Evolutionary conservation across 2,113 vertebrate species (phyloP), one percentile per base, ranked within the genome.

Genomic region (Percopsis transmontana): DNA sequence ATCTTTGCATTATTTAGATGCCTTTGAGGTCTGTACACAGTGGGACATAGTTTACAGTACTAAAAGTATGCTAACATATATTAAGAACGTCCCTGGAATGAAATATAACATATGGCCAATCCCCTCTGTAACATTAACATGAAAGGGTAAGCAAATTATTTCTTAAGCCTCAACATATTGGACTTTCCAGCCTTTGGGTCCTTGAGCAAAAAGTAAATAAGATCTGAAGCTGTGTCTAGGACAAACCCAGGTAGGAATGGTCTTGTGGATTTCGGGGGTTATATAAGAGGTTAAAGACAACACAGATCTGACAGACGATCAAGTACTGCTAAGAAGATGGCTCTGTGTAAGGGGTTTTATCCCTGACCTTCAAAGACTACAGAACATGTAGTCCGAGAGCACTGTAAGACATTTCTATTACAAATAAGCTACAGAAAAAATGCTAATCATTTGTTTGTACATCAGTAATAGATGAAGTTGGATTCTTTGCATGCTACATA

Each of bases 21-120:
- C 52, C 40, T 68, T 69, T 73, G 1, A 62, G 42, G 54, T 78
- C 57, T 66, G 77, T 71, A 60, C 62, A 79, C 54, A 52, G 42
- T 61, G 53, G 58, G 47, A 82, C 68, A 77, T 60, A 64, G 55
- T 76, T 85, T 73, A 81, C 68, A 76, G 57, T 55, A 68, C 82
- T 69, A 73, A 72, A 72, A 55, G 40, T 56, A 21, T 4, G 3
- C 54, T 68, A 20, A 72, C 42, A 70, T 50, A 51, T 4, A 8
- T 27, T 15, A 69, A 39, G 45, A 68, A 42, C 16, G 55, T 64
- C 47, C 44, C 40, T 63, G 45, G 55, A 65, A 64, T 61, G 27
- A 7, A 33, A 33, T 33, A 7, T 7, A 33, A 45, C 44, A 45
- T 11, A 45, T n/a, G 16, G 13, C 12, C 44, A 20, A 1, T 55